These are phyloP conservation scores for Sitobion miscanthi DNA, from an alignment of 1,140 invertebrate genomes.

Conservation along the genomic window DNA sequence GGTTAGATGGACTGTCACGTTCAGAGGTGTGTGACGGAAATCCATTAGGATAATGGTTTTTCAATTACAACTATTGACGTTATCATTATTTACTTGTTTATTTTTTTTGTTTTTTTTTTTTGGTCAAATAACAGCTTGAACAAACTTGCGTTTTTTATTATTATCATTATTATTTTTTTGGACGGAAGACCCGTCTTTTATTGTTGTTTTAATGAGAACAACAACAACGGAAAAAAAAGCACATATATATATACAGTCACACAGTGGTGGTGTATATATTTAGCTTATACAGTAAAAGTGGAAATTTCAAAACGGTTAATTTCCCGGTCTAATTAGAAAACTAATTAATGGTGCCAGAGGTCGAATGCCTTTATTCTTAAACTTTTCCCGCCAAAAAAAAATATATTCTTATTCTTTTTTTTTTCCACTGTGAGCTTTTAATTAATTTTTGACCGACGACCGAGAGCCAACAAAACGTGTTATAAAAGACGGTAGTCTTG, in stretches of 20 bases:
- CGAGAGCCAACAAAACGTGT: constrained; percentile 39
- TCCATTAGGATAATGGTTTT: constrained; percentile 43
- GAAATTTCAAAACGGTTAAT: constrained; percentile 53
- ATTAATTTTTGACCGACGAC: constrained; percentile 53
- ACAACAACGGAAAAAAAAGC: background rate
- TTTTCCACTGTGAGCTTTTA: constrained; percentile 48
- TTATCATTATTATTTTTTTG: constrained; percentile 27
- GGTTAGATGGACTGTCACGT: background rate
- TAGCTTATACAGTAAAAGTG: constrained; percentile 29
- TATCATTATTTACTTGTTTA: constrained; percentile 35
- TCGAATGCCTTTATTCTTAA: constrained; percentile 51
- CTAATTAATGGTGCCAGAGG: constrained; percentile 48
- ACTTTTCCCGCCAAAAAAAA: constrained; percentile 49
- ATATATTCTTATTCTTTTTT: constrained; percentile 34
- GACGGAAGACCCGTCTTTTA: background rate
- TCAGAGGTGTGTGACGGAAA: constrained; percentile 23
- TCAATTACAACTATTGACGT: constrained; percentile 6
- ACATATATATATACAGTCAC: constrained; percentile 15
- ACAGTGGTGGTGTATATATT: background rate
- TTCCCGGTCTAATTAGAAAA: constrained; percentile 52
- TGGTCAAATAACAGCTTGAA: constrained; percentile 40
- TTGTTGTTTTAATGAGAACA: constrained; percentile 51
- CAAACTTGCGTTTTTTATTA: constrained; percentile 25
- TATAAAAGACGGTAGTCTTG: constrained; percentile 33
- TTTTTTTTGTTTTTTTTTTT: background rate